Evolutionary conservation across 2,113 vertebrate genomes (phyloP).

Genomic region (Motacilla tschutschensis): DNA sequence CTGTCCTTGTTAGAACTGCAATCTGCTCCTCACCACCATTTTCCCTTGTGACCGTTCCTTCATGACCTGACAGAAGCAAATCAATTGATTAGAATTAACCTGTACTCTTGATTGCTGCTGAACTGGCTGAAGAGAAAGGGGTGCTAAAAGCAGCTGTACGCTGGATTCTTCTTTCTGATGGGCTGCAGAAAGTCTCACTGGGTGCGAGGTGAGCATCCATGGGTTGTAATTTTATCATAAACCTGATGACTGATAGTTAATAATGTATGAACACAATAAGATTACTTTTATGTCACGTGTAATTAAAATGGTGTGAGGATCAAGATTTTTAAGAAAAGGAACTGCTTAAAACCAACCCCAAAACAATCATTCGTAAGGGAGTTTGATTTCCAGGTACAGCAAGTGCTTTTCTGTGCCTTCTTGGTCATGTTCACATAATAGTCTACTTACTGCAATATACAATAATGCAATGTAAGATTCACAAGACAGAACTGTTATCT

Average conservation of each 20-base stretch:
- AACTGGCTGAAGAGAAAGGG: background rate
- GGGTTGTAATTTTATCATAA: background rate
- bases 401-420: background rate
- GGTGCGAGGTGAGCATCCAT: background rate
- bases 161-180: background rate
- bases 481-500: background rate
- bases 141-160: accelerated
- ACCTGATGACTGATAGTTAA: background rate
- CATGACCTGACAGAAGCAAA: background rate
- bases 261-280: background rate
- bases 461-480: background rate
- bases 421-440: background rate
- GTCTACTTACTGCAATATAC: background rate
- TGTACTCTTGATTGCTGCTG: background rate
- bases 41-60: background rate
- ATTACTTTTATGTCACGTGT: background rate
- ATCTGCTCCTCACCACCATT: background rate
- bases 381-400: background rate
- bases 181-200: background rate
- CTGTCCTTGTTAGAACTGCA: background rate
- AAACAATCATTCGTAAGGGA: background rate
- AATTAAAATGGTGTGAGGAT: background rate
- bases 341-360: background rate
- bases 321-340: background rate
- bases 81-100: background rate